phyloP scores from a whole-genome alignment of 2,797 vertebrate genomes.

The Lophius americanus region DNA sequence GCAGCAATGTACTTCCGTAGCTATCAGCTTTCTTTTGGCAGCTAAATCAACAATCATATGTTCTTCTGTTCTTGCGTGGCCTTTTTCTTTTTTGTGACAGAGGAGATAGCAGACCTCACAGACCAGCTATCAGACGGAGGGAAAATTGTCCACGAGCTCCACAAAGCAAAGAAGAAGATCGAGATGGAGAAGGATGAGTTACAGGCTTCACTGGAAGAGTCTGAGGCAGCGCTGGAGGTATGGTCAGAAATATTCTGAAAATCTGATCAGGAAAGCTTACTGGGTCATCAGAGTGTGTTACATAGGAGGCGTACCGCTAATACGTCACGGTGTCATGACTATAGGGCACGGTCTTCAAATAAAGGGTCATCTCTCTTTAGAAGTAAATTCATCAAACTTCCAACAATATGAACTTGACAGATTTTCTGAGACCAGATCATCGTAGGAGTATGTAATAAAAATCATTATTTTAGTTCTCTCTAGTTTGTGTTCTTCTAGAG shows the following conservation, averaged over 20 bases:
- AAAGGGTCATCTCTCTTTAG: too few species aligned
- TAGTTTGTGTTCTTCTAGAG: too few species aligned
- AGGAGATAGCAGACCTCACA: slow-evolving; percentile 83
- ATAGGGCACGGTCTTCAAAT: too few species aligned
- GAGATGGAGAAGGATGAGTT: slow-evolving; percentile 89
- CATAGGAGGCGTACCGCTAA: neutral
- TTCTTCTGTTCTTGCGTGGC: neutral
- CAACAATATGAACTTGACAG: too few species aligned
- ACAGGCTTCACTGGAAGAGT: slow-evolving; percentile 85
- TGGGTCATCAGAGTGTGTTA: neutral
- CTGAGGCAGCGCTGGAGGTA: slow-evolving; percentile 86
- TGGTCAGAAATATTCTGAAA: neutral
- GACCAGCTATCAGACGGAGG: slow-evolving; percentile 85
- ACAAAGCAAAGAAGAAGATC: slow-evolving; percentile 86
- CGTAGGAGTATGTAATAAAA: too few species aligned
- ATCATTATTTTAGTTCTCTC: too few species aligned
- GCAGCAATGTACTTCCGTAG: too few species aligned
- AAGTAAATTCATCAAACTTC: too few species aligned
- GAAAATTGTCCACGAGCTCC: slow-evolving; percentile 85
- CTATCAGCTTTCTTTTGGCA: too few species aligned
- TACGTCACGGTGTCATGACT: too few species aligned
- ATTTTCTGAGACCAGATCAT: too few species aligned
- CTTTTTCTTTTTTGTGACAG: slow-evolving; percentile 59
- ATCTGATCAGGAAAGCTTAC: neutral
- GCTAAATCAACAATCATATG: neutral